Evolutionary conservation across 37 sponge, comb jelly and placozoan species (phyloP).

Genomic region (Halisarca cf. caerulea): DNA sequence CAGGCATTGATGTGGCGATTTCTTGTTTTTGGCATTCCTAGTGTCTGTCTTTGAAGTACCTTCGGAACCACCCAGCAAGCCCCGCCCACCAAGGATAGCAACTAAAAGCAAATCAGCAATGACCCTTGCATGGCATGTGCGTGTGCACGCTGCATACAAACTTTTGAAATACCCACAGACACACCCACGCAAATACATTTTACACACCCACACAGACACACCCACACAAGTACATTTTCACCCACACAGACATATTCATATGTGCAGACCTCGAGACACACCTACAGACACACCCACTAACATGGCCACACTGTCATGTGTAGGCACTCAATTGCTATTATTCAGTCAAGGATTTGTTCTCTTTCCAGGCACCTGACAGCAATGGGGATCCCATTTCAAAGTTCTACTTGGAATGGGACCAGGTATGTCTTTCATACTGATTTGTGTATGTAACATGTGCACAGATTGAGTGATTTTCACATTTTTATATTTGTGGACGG

Average conservation of each 20-base stretch:
- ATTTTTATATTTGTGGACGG: too few species aligned
- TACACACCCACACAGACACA: not conserved
- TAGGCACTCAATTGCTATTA: too few species aligned
- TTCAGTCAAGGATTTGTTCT: too few species aligned
- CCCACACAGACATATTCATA: not conserved
- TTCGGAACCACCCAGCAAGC: constrained; percentile 16
- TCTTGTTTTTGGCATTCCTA: too few species aligned
- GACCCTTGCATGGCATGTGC: constrained; percentile 56
- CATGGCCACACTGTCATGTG: not conserved
- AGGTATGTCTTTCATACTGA: not conserved
- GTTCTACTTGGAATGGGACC: constrained; percentile 72
- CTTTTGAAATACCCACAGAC: not conserved
- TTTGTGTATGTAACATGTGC: too few species aligned
- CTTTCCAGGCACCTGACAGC: constrained; percentile 45
- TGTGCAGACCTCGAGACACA: not conserved
- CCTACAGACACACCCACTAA: not conserved
- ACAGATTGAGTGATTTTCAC: too few species aligned
- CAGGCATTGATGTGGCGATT: too few species aligned
- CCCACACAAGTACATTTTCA: not conserved
- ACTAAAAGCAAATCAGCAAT: constrained; percentile 49
- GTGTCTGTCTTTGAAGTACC: constrained; percentile 2
- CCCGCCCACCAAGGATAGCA: constrained; percentile 19
- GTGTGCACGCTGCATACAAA: not conserved
- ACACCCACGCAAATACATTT: not conserved
- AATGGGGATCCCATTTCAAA: constrained; percentile 65